These are phyloP conservation scores for Geopemphigus sp. DNA, from an alignment of 1,140 invertebrate species.

Conservation along the genomic window DNA sequence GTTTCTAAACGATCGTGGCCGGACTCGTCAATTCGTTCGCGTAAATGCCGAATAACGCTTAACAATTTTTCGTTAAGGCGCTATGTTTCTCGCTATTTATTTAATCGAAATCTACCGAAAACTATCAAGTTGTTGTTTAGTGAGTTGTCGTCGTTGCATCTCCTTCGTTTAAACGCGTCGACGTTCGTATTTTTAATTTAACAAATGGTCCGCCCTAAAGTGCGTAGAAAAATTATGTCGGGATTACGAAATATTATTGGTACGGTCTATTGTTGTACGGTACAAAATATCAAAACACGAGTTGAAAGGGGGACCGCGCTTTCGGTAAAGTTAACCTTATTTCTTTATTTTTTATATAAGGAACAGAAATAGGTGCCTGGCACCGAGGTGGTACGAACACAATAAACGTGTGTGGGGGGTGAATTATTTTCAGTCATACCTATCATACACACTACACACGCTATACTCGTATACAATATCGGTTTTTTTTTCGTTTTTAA, in stretches of 20 bases:
- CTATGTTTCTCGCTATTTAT: too few relatives aligned
- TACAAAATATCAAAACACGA: conserved; percentile 20
- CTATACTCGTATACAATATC: conserved; percentile 38
- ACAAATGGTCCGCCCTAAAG: neutral
- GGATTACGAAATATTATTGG: conserved; percentile 2
- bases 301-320: conserved; percentile 8
- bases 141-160: too few relatives aligned
- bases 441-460: conserved; percentile 38
- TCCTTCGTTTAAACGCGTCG: too few relatives aligned
- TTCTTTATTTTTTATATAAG: conserved; percentile 30
- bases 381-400: conserved; percentile 28
- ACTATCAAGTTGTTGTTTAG: too few relatives aligned
- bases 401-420: conserved; percentile 36
- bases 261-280: conserved; percentile 6
- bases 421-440: conserved; percentile 38
- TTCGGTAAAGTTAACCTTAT: conserved; percentile 47
- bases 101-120: too few relatives aligned
- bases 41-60: too few relatives aligned
- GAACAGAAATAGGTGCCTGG: conserved; percentile 31
- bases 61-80: too few relatives aligned
- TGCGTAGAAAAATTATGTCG: neutral
- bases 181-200: neutral
- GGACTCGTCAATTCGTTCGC: too few relatives aligned
- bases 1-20: too few relatives aligned
- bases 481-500: conserved; percentile 7